Evolutionary conservation across 2,797 vertebrate species (phyloP), one percentile per base, ranked within the genome.

Genomic region (Sandelia bainsii): DNA sequence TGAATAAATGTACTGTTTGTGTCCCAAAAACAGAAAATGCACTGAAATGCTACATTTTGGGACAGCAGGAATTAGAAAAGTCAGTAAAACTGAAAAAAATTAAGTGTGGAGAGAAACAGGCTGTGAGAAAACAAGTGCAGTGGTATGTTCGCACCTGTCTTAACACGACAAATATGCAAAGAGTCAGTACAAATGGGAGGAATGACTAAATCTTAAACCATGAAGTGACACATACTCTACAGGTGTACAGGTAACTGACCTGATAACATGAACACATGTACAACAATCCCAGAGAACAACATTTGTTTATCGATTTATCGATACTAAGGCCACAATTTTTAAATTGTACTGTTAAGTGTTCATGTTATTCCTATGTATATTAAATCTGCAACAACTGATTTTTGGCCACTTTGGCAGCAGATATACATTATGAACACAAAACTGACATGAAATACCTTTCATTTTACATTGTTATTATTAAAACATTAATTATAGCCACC

Each of bases 141-240:
- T 8, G 16, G 74, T 4, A 19, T 12, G 22, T 14, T 42, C 39
- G 19, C 29, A 81, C 34, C 81, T 22, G 90, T 86, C 80, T 37
- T 22, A 75, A 90, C 87, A 88, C 45, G 90, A 87, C 71, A 62
- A 72, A 57, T 49, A 62, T 27, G 16, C 50, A 3, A 25, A 65
- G 40, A 67, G 48, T 62, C 50, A 4, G 46, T 12, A 22, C 29
- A 39, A 72, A 0, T 19, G 19, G 69, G 39, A 22, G 17, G 39
- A 61, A 8, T 66, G 78, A 67, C 29, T 80, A 57, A 62, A 32
- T 20, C 14, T 37, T 8, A 27, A 22, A 62, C 63, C 82, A 86
- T 51, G 50, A 40, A 48, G 57, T 2, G 20, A 52, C 59, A 59
- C 49, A 16, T n/a, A n/a, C n/a, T n/a, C n/a, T n/a, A n/a, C n/a